A percentile compares a stretch with the other conserved stretches of the same genome.
Evolutionary conservation across 2,797 vertebrate species (phyloP).

Genomic region (Miichthys miiuy): DNA sequence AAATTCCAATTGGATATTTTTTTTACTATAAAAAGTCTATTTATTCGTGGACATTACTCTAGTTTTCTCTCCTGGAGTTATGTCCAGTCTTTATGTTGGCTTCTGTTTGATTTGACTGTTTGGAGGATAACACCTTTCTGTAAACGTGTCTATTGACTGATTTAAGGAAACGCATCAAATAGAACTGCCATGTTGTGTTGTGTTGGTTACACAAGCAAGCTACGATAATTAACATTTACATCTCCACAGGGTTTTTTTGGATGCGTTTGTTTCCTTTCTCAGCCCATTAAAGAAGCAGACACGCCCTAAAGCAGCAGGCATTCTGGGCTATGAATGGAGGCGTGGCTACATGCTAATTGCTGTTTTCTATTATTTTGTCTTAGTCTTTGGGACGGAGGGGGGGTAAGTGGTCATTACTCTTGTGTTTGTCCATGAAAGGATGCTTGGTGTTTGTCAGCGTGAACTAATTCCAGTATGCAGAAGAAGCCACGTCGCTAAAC

Average conservation of each 20-base stretch:
- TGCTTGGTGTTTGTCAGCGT: background rate
- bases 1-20: no score
- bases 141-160: background rate
- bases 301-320: constrained; percentile 26
- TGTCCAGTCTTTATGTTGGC: background rate
- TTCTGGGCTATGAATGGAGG: constrained; percentile 36
- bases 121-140: no score
- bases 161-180: no score
- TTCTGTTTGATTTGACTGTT: background rate
- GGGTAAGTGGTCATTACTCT: background rate
- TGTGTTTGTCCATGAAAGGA: background rate
- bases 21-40: background rate
- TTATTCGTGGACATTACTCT: background rate
- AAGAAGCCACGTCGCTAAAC: background rate
- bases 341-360: constrained; percentile 31
- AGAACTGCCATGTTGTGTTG: no score
- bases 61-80: background rate
- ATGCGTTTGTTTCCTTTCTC: background rate
- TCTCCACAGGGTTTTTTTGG: background rate
- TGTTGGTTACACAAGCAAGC: background rate
- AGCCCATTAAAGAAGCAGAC: constrained; percentile 23
- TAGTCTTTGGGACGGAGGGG: background rate
- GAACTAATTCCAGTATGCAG: background rate
- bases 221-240: background rate
- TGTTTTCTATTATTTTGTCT: constrained; percentile 13